Base-by-base conservation (phyloP, 2,888 invertebrate genomes). In the Drosophila siamana region DNA sequence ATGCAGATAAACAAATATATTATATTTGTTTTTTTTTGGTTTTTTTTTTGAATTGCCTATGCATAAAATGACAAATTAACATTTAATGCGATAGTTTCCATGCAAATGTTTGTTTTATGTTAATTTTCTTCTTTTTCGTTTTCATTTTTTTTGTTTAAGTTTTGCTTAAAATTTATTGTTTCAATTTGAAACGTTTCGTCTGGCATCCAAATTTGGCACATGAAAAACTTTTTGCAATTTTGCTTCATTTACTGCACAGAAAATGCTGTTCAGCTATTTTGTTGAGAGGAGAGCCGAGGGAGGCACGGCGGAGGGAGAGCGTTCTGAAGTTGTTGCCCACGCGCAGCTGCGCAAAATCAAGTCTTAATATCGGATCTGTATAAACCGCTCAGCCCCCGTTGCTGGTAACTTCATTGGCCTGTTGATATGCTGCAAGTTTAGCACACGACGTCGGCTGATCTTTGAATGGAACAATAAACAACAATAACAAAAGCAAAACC, bases 261-360 rank as follows among this genome's bases (percentile, higher is more conserved):
- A 59, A 64, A 64, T 64, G 33, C 50, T n/a, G 51, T 43, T 46
- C 24, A 62, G 56, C 57, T 56, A 38, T 48, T 56, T 55, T 44
- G 28, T 8, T 0, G 19, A 19, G n/a, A 1, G 26, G 33, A 6
- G 26, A 11, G n/a, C 4, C 16, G 26, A 13, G 26, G 43, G 9
- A 26, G n/a, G 26, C n/a, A n/a, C n/a, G n/a, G n/a, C n/a, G n/a
- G n/a, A n/a, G n/a, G n/a, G n/a, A n/a, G n/a, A n/a, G n/a, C n/a
- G n/a, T n/a, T n/a, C 33, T 26, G 38, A 26, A 41, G 65, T 69
- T 60, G 68, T 55, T 41, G 55, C 78, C 78, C 78, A 74, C 78
- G 74, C 78, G 66, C 71, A 66, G 65, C 68, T 74, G 51, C 71
- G 63, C 74, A 52, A 78, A 78, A 78, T 74, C 78, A 71, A 77